Evolutionary conservation across 2,113 vertebrate species (phyloP), one percentile per base, ranked within the genome.

Genomic region (Suncus etruscus): DNA sequence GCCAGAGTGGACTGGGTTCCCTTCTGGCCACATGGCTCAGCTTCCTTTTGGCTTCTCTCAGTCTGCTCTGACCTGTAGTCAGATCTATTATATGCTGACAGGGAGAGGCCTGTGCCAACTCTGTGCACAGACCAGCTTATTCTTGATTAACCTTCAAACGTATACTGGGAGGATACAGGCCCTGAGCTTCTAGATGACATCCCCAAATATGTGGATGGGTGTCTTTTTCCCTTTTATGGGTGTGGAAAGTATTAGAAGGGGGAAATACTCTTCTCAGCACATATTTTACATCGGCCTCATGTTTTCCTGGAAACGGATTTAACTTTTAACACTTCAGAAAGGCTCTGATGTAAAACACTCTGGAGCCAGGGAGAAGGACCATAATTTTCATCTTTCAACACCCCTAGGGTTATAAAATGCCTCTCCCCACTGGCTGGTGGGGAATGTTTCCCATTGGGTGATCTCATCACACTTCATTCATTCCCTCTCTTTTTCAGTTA

Each of bases 261-360:
- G 58, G 51, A 89, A 91, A 84, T 65, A 77, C 20, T 92, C 85
- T 32, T 32, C 39, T 86, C 32, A 39, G 24, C 82, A 73, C 78
- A 50, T 89, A 94, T 82, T 91, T 85, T 68, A 83, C 68, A 80
- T 9, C 0, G 11, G 58, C 85, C 72, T 94, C 90, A 85, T 80
- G 82, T 75, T 96, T 96, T 94, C 75, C 90, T 94, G 87, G 91
- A 94, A 94, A 94, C 74, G 63, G 83, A 91, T 87, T 94, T 94
- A 91, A 88, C 83, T 95, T 94, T 92, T 94, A 95, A 90, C 82
- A 86, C 91, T 82, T 91, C 47, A 72, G 91, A 85, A 82, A 92
- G 72, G 69, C 82, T 91, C 84, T 95, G 61, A 87, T 75, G 82
- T 85, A 93, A 93, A 91, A 91, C 70, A 85, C 25, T 92, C 91